Evolutionary conservation across 2,113 vertebrate species (phyloP), one percentile per base, ranked within the genome.

Genomic region (Thunnus maccoyii): DNA sequence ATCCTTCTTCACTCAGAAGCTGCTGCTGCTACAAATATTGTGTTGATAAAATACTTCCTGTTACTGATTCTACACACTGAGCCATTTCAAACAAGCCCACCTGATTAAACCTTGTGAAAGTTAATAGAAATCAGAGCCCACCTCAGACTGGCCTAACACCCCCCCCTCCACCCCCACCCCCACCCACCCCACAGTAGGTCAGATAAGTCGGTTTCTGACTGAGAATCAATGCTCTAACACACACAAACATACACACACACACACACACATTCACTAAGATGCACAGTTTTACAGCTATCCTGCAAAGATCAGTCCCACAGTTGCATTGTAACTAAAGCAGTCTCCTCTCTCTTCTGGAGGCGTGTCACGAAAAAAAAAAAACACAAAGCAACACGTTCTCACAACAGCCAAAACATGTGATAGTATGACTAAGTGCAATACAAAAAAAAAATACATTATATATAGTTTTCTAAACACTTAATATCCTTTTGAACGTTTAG

Each of bases 341-440:
- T 76, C 73, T 80, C 61, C 57, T 64, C 25, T 17, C 3, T 47
- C n/a, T 27, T 64, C 18, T 8, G 66, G 74, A 80, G 83, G 82
- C 22, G 8, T 0, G 22, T 41, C 17, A 47, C 48, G 58, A 47
- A 66, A 16, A 7, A 66, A 66, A 30, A 14, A 4, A 17, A 65
- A 81, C 68, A 52, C 18, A 82, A 71, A 62, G 72, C 58, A 89
- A 93, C 44, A 22, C 66, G 52, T 82, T 83, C 79, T 87, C 88
- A 82, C 74, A 82, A 32, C 85, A 84, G 81, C 88, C 84, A 96
- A 30, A 96, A 93, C 93, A 89, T 93, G 93, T 96, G 95, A 96
- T 94, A 83, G 94, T 91, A 91, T 94, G 94, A 96, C 93, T 95
- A 96, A 95, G 98, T 99, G 98, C 98, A 99, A 99, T 99, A 98